Percentiles rank a stretch among this genome's conserved stretches.
phyloP scores from a whole-genome alignment of 2,888 invertebrate species.

The Phortica okadai region DNA sequence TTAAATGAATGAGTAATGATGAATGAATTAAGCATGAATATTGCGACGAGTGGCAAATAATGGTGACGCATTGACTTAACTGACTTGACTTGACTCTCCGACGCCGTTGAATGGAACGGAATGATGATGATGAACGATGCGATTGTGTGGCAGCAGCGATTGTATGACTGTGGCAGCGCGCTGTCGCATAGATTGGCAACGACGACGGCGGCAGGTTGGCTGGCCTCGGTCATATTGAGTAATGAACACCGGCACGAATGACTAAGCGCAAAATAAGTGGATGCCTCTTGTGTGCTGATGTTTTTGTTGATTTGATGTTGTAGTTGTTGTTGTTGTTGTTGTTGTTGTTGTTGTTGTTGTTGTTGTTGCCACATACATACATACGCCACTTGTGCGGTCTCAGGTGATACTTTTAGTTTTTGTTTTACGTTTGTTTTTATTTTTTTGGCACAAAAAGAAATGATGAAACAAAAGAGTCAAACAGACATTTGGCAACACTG shows the following conservation, averaged over 20 bases:
- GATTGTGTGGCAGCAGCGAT: conserved; percentile 30
- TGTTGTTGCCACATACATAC: conserved; percentile 27
- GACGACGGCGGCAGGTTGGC: conserved; percentile 41
- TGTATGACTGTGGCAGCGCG: background rate
- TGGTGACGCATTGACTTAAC: conserved; percentile 22
- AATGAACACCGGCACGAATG: conserved; percentile 20
- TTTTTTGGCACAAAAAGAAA: background rate
- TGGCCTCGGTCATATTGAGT: conserved; percentile 15
- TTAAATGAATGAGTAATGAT: conserved; percentile 45
- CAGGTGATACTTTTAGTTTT: conserved; percentile 39
- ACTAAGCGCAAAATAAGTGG: conserved; percentile 30
- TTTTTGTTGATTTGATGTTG: conserved; percentile 17
- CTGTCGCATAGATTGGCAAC: conserved; percentile 37
- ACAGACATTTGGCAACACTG: background rate
- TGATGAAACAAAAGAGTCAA: background rate
- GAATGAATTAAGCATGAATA: conserved; percentile 16
- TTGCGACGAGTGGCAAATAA: conserved; percentile 5
- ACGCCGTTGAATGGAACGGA: background rate
- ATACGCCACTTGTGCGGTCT: conserved; percentile 60
- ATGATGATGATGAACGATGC: conserved; percentile 23
- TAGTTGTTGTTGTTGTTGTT: background rate
- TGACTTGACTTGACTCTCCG: background rate
- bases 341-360: conserved; percentile 44
- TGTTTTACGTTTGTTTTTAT: background rate
- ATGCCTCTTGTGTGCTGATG: conserved; percentile 27